Conservation (phyloP, 2,113 vertebrate genomes). For the Boulengeromyrus knoepffleri region DNA sequence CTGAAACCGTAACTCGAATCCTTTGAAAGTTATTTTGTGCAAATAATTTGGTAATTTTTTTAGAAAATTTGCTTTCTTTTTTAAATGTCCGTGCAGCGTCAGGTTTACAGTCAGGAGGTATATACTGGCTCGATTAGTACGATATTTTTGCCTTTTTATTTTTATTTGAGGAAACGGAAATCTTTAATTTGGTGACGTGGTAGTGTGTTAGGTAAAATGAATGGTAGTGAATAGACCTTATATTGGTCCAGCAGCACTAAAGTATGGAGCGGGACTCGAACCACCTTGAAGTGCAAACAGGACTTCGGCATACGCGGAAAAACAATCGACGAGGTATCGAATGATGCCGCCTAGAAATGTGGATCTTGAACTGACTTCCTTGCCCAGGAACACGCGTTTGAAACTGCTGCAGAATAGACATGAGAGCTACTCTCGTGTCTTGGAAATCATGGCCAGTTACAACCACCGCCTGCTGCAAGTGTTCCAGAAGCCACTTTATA, state of each 20-base stretch:
- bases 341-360: too few species aligned
- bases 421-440: too few species aligned
- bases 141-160: neutral
- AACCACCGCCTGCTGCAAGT: too few species aligned
- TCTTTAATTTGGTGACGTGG: neutral
- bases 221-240: neutral
- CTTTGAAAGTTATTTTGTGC: neutral
- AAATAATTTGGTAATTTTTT: neutral
- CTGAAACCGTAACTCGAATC: neutral
- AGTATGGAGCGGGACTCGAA: neutral
- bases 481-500: too few species aligned
- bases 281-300: too few species aligned
- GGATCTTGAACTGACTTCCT: too few species aligned
- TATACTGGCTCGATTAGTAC: neutral
- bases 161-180: neutral
- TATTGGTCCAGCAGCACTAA: neutral
- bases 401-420: too few species aligned
- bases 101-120: neutral
- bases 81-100: neutral
- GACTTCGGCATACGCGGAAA: too few species aligned
- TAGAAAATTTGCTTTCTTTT: neutral
- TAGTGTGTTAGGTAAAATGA: neutral
- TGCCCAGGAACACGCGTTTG: too few species aligned
- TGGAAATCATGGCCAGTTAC: too few species aligned
- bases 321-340: too few species aligned